phyloP scores from a whole-genome alignment of 2,888 invertebrate species.

The Germaria angustata region DNA sequence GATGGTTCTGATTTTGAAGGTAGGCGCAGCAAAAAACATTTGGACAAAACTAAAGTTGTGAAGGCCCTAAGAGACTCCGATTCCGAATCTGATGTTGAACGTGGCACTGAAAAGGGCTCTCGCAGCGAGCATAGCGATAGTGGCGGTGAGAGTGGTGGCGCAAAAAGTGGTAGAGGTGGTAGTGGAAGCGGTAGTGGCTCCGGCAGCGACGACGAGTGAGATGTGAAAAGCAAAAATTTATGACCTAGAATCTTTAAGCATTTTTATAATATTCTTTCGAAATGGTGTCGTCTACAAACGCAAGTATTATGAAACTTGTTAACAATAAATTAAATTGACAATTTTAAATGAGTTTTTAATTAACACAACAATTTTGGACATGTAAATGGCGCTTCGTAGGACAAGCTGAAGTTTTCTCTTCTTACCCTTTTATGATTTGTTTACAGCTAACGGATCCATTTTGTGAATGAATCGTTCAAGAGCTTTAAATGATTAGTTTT shows the following conservation, averaged over 20 bases:
- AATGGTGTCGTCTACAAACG: background rate
- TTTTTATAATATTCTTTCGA: background rate
- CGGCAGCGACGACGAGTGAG: slow-evolving; percentile 68
- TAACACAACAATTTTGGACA: too few species aligned
- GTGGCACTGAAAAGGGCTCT: slow-evolving; percentile 72
- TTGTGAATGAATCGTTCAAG: too few species aligned
- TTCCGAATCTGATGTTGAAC: slow-evolving; percentile 79
- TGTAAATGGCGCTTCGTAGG: too few species aligned
- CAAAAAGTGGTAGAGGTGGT: slow-evolving; percentile 59
- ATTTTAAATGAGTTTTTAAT: too few species aligned
- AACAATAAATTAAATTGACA: background rate
- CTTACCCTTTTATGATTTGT: too few species aligned
- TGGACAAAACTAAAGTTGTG: slow-evolving; percentile 88
- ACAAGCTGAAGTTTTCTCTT: too few species aligned
- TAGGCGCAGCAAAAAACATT: slow-evolving; percentile 84
- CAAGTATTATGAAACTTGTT: background rate
- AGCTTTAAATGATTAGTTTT: too few species aligned
- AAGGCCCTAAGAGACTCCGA: slow-evolving; percentile 91
- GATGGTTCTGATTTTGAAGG: slow-evolving; percentile 90
- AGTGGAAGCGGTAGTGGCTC: slow-evolving; percentile 68
- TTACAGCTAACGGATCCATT: too few species aligned
- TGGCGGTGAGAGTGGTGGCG: slow-evolving; percentile 66
- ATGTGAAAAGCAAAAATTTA: background rate
- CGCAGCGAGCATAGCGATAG: slow-evolving; percentile 70
- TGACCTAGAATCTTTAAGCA: background rate